Evolutionary conservation across 2,797 vertebrate species (phyloP), one percentile per base, ranked within the genome.

Genomic region (Anguilla anguilla): DNA sequence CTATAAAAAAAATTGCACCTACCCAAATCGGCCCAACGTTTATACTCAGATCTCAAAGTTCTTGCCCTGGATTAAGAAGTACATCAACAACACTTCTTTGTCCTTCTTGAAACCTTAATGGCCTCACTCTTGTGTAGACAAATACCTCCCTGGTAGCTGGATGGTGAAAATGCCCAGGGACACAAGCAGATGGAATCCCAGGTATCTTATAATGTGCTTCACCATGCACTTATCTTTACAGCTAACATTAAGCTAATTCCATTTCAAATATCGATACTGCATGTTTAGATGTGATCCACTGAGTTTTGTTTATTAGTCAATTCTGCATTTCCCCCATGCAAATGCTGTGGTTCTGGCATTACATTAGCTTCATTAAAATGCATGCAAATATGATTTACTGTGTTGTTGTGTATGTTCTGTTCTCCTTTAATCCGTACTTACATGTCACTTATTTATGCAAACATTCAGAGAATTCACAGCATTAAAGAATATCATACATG

Each of bases 11-110:
- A 72, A 87, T 19, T 89, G 94, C 31, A 0, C 81, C 1, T 93
- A 95, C 84, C 93, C 94, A 79, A 87, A 92, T 77, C 0, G 88
- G 0, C 95, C 95, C 25, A 96, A 95, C 0, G 6, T 96, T 86
- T 96, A 93, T n/a, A 95, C 94, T 0, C 19, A 94, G 0, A 88
- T 95, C 82, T 92, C 93, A 35, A 92, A 91, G 81, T 93, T 91
- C 82, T 35, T 90, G 1, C 1, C 28, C 2, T 95, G 94, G 95
- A 95, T 96, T 85, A 87, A 90, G 2, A 11, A 85, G 0, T 72
- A 86, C 31, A 84, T 90, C 1, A 88, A 83, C 10, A 31, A 89
- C 74, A 74, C 85, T 0, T 17, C n/a, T 5, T 87, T 69, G 72
- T 22, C 11, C 2, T 35, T 57, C 35, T 17, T 6, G 35, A 35